Conservation (phyloP, 2,888 invertebrate species). For the Sthenelais limicola region DNA sequence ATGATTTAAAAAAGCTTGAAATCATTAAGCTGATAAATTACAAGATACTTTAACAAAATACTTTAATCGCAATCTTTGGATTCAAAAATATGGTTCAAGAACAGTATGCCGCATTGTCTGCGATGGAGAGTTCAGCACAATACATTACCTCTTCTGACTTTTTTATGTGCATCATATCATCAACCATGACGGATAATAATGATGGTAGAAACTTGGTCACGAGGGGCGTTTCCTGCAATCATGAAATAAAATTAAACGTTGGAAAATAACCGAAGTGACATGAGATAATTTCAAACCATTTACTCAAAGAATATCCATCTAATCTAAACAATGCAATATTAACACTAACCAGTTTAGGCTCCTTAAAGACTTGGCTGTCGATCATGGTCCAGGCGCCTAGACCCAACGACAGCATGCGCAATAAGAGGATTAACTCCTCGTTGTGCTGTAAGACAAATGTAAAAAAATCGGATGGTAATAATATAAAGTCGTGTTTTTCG, state of each 20-base stretch:
- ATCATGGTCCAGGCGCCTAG: slow-evolving; percentile 98
- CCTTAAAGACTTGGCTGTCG: slow-evolving; percentile 89
- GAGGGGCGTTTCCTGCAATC: slow-evolving; percentile 84
- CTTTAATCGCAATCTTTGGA: too few species aligned
- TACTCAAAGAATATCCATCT: too few species aligned
- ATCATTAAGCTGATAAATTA: too few species aligned
- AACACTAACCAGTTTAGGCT: slow-evolving; percentile 83
- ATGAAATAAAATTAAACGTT: too few species aligned
- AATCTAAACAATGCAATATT: too few species aligned
- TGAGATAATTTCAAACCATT: too few species aligned
- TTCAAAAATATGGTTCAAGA: too few species aligned
- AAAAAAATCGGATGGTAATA: background rate
- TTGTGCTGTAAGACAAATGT: slow-evolving; percentile 78
- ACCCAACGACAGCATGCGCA: slow-evolving; percentile 93
- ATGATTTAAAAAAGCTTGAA: too few species aligned
- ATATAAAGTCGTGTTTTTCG: too few species aligned
- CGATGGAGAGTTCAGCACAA: background rate
- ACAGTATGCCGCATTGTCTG: too few species aligned
- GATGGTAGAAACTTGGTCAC: slow-evolving; percentile 96
- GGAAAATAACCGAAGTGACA: too few species aligned
- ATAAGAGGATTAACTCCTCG: slow-evolving; percentile 86
- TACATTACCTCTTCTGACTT: background rate
- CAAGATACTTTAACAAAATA: too few species aligned
- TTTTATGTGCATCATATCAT: slow-evolving; percentile 74
- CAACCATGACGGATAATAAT: slow-evolving; percentile 91